Evolutionary conservation across 2,113 vertebrate genomes (phyloP), one percentile per base, ranked within the genome.

Genomic region (Trochalopteron elliotii): DNA sequence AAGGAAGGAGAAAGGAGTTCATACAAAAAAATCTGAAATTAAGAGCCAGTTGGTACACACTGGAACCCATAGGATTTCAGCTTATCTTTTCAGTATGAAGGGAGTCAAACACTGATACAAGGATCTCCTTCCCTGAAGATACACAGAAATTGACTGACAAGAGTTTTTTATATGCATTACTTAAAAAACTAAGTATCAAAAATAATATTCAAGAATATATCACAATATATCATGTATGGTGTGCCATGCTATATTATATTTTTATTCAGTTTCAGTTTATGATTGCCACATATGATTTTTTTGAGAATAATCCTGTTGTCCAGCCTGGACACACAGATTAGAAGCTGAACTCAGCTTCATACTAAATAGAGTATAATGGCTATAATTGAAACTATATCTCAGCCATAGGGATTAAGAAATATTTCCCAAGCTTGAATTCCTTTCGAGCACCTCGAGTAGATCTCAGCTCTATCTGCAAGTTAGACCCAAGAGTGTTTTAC

Each of bases 401-500:
- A 74, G 4, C 7, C 33, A 17, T 9, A 10, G 12, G 6, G 4
- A 70, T 22, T 33, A 50, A 61, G 49, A 91, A 60, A 37, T 22
- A 56, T 44, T 75, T 87, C 10, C 17, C 18, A 81, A 47, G 15
- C 30, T 21, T 64, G 11, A 7, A 47, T 9, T 21, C 21, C 7
- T 27, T 87, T 42, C 53, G 23, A 87, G 16, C 27, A 82, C 28
- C 52, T 47, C 0, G 0, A 67, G 12, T 8, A 74, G 19, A 55
- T 52, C 11, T 75, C 47, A 81, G 9, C 5, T 81, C 31, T 47
- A 1, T 12, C 23, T 60, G 27, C 12, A 2, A 55, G 24, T 74
- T 67, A 81, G 27, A 59, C 11, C 5, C 23, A 82, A 59, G 30
- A 74, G 20, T 0, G 0, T 19, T 49, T 30, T 9, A 28, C 13